Evolutionary conservation across 1,140 invertebrate species (phyloP), one percentile per base, ranked within the genome.

Genomic region (Gryon sp.): DNA sequence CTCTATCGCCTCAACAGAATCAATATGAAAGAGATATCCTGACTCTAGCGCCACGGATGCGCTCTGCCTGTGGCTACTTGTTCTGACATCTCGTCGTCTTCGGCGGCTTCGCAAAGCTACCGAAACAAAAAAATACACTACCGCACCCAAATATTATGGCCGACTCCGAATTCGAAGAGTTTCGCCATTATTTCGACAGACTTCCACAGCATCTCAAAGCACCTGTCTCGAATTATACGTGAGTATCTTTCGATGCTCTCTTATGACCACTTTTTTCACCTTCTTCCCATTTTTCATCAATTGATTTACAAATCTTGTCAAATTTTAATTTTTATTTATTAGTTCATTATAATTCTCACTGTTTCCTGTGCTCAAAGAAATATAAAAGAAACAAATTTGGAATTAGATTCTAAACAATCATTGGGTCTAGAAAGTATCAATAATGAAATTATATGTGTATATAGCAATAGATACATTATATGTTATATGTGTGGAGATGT

Each of bases 101-200:
- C 79, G 52, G 69, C 66, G 76, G 68, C 74, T 52, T 40, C 57
- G 73, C 80, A 73, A 50, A 55, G 60, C 53, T 57, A 36, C n/a
- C n/a, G n/a, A n/a, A n/a, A n/a, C n/a, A n/a, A 57, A 28, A 41
- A 63, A 65, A 72, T 60, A 66, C 50, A 63, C 40, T 40, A 19
- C 22, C 36, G 6, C 55, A 78, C n/a, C 11, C 52, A 19, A 18
- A 28, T 48, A 82, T 77, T 88, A 97, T 96, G 95, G 95, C 95
- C 78, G 95, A 97, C 90, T 94, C 92, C 82, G 95, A 97, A 87
- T 97, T 96, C 90, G 95, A 97, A 88, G 94, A 97, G 91, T 96
- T 97, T 89, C 93, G 93, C 72, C 92, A 94, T 76, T 93, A 93
- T 85, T 96, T 96, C 89, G 95, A 95, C 76, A 92, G 92, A 87